Evolutionary conservation across 2,797 vertebrate genomes (phyloP), one percentile per base, ranked within the genome.

Genomic region (Rhinatrema bivittatum): DNA sequence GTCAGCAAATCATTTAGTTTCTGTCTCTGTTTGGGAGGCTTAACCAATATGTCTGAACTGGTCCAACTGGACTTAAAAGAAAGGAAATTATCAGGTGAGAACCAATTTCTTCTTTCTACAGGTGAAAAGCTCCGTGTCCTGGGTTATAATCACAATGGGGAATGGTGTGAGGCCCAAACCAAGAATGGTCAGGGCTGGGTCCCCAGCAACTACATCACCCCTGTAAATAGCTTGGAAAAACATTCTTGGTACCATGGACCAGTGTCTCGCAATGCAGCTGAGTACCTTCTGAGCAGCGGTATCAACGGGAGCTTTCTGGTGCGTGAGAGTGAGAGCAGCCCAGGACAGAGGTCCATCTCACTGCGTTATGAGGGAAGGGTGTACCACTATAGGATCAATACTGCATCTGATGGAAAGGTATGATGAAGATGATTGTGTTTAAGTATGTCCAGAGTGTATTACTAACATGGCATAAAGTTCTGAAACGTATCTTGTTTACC

Each of bases 181-280:
- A 97, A 94, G 75, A 97, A 98, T 2, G 95, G 94, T 36, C 95
- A 98, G 61, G 95, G 95, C n/a, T 98, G 94, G 95, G 95, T 98
- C 21, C 95, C 95, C 4, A 96, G 94, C 76, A 98, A 98, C 78
- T 98, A 98, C 79, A 97, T 98, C 85, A 98, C 94, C 0, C 94
- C 95, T 0, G 93, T 98, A 68, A 97, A 95, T 68, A 98, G 95
- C 46, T 82, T 97, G 70, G 95, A 98, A 80, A 98, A 98, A 31
- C 95, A 98, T 42, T 97, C 94, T 64, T 98, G 95, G 95, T 98
- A 95, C 52, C 95, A 98, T 0, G 95, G 95, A 1, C 95, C 95
- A 0, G 94, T 98, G 62, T 98, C 95, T 0, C 91, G 94, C 25
- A 98, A 98, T 0, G 95, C 95, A 0, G 95, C 94, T 0, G 94